A percentile compares a stretch with the other conserved stretches of the same genome.
phyloP scores from a whole-genome alignment of 2,797 vertebrate species.

The Enteromius unitaeniatus region DNA sequence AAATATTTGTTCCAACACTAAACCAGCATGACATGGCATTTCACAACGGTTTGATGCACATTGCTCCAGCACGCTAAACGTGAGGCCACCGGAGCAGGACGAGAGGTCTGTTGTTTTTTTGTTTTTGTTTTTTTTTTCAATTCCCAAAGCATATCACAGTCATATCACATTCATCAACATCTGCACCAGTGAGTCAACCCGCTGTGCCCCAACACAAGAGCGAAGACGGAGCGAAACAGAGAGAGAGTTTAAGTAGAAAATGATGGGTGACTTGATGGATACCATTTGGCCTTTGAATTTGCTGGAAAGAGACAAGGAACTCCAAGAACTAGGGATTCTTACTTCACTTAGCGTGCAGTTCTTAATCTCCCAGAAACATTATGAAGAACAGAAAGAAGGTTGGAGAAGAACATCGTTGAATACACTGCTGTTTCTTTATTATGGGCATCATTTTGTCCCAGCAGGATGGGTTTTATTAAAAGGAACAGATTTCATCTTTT shows the following conservation, averaged over 20 bases:
- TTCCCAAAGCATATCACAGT: conserved; percentile 58
- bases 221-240: neutral
- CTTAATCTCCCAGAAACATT: conserved; percentile 27
- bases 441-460: neutral
- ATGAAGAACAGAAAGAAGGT: neutral
- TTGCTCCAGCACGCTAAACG: conserved; percentile 75
- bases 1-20: conserved; percentile 84
- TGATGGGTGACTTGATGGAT: conserved; percentile 51
- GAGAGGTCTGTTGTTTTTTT: conserved; percentile 44
- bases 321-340: conserved; percentile 22
- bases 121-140: conserved; percentile 51
- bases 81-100: conserved; percentile 72
- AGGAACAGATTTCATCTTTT: neutral
- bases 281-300: conserved; percentile 42
- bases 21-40: conserved; percentile 83
- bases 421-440: neutral
- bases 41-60: conserved; percentile 76
- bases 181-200: conserved; percentile 55
- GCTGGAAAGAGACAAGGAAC: conserved; percentile 37
- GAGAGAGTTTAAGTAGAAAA: conserved; percentile 21
- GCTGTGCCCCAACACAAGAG: conserved; percentile 39
- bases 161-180: conserved; percentile 54
- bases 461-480: neutral
- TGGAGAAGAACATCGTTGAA: neutral
- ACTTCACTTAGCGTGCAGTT: conserved; percentile 28